Percentiles rank a stretch among this genome's conserved stretches.
These are phyloP conservation scores for Disparrhopalites patrizii DNA, from an alignment of 2,888 invertebrate species.

Conservation along the genomic window DNA sequence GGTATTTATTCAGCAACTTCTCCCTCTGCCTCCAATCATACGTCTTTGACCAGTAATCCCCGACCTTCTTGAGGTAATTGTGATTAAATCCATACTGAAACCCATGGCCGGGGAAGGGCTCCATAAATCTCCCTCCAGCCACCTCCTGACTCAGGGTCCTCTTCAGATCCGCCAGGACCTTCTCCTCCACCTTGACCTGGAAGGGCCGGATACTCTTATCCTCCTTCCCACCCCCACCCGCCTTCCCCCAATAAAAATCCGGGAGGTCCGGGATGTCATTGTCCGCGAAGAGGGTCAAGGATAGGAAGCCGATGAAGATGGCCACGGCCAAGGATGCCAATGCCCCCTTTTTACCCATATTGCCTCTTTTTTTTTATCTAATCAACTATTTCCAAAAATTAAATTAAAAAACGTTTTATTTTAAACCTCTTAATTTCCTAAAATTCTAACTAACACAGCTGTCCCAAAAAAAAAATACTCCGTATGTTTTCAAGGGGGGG, in stretches of 20 bases:
- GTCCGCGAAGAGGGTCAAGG: slow-evolving; percentile 21
- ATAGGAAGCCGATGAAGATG: slow-evolving; percentile 6
- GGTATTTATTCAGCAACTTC: slow-evolving; percentile 65
- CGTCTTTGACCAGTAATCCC: slow-evolving; percentile 70
- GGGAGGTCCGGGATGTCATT: slow-evolving; percentile 15
- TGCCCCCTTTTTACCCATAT: slow-evolving; percentile 1
- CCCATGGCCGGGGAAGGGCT: slow-evolving; percentile 55
- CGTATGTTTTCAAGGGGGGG: no score
- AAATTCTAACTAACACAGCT: no score
- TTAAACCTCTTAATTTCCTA: no score
- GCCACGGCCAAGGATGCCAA: neutral
- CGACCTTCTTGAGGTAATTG: slow-evolving; percentile 61
- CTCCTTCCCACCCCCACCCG: slow-evolving; percentile 49
- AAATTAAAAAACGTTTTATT: no score
- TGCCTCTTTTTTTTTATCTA: no score
- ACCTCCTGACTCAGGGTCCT: slow-evolving; percentile 61
- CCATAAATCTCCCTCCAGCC: slow-evolving; percentile 48
- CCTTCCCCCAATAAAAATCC: slow-evolving; percentile 40
- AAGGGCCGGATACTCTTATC: slow-evolving; percentile 60
- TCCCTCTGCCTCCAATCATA: slow-evolving; percentile 71
- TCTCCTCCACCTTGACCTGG: slow-evolving; percentile 60
- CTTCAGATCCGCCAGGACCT: slow-evolving; percentile 57
- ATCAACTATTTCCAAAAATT: no score
- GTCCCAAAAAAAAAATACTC: no score
- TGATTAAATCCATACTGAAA: slow-evolving; percentile 81